Base-by-base conservation (phyloP, 1,140 invertebrate genomes). In the Pachyrhynchus sulphureomaculatus region DNA sequence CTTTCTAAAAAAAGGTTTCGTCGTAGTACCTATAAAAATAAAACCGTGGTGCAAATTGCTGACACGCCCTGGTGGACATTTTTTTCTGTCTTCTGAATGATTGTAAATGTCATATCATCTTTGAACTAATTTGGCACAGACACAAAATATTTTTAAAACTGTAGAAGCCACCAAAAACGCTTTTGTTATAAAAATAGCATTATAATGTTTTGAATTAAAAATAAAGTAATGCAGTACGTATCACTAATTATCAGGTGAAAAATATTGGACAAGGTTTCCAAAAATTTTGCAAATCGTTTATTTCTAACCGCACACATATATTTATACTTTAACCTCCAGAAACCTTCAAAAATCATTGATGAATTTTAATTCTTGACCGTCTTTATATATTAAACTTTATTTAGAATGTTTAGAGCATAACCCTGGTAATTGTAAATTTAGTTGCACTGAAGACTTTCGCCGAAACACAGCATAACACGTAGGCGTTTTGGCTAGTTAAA, bases 91-190 rank as follows among this genome's bases (percentile, higher is more conserved):
- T 56, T 58, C 56, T 29, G 26, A 52, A 62, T 34, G 41, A 56
- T 65, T 58, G 48, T 58, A 57, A 66, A 53, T 63, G 65, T 59
- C 55, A 62, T 33, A 66, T 63, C 61, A 66, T 59, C 61, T 66
- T 66, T 63, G 56, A 66, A 59, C 54, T 63, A 49, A 58, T 64
- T 64, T 66, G 65, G 65, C 65, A 66, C 56, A 62, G 42, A 52
- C 55, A 53, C 63, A 59, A 48, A n/a, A 39, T 59, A 48, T 54
- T 65, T 59, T 37, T 34, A 60, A 60, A 45, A 6, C 41, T 10
- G n/a, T n/a, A 56, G n/a, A 26, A 29, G 21, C 51, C 39, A 29
- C 37, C 13, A 54, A 13, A 10, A 8, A 29, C 21, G 5, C 53
- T 45, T 44, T 56, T 56, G 53, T 56, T 33, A 45, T 41, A 18